A percentile compares a stretch with the other conserved stretches of the same genome.
Evolutionary conservation across 2,797 vertebrate genomes (phyloP).

Genomic region (Hafferia zeledoni): DNA sequence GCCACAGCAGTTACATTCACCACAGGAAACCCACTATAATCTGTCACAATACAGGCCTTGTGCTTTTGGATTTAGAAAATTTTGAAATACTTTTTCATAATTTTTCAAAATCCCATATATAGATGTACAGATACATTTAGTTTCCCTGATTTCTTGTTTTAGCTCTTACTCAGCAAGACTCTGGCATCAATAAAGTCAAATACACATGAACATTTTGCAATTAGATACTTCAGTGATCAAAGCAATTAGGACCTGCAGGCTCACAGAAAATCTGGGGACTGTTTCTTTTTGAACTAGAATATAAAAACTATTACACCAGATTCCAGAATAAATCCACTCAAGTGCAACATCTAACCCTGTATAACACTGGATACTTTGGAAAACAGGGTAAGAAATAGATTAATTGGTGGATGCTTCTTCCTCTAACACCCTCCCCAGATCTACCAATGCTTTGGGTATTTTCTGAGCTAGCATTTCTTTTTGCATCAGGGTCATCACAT

Average conservation of each 20-base stretch:
- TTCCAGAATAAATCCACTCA: background rate
- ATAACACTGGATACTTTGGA: background rate
- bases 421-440: background rate
- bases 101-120: background rate
- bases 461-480: background rate
- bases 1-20: background rate
- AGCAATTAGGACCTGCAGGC: background rate
- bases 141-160: background rate
- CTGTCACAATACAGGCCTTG: background rate
- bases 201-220: background rate
- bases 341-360: background rate
- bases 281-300: background rate
- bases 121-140: background rate
- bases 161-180: background rate
- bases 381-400: background rate
- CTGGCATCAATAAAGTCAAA: background rate
- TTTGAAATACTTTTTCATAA: background rate
- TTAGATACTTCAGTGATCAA: background rate
- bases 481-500: background rate
- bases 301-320: background rate
- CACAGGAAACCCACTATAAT: slow-evolving; percentile 19
- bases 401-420: background rate
- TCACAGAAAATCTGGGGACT: background rate
- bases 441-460: background rate
- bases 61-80: background rate